A percentile compares a stretch with the other conserved stretches of the same genome.
phyloP scores from a whole-genome alignment of 1,140 invertebrate species.

The Metopolophium dirhodum region DNA sequence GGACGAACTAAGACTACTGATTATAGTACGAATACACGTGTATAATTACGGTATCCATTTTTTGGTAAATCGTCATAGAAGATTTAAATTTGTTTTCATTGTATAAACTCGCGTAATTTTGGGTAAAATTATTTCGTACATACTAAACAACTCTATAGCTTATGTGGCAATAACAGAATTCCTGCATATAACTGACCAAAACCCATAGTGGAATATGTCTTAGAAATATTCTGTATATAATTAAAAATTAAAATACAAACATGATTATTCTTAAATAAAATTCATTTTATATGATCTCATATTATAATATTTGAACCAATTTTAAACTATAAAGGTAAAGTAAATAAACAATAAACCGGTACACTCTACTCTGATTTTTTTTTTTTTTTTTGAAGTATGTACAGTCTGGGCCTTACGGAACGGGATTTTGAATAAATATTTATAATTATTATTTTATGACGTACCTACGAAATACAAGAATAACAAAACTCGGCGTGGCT shows the following conservation, averaged over 20 bases:
- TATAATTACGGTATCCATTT: constrained; percentile 15
- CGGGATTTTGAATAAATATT: not conserved
- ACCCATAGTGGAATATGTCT: not conserved
- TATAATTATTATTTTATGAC: not conserved
- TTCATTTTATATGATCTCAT: not conserved
- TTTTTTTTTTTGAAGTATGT: not conserved
- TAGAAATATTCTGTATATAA: not conserved
- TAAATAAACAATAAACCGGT: no score
- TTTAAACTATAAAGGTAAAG: not conserved
- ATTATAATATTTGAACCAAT: not conserved
- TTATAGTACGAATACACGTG: not conserved
- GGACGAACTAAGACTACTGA: constrained; percentile 49
- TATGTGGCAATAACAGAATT: not conserved
- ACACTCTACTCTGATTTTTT: not conserved
- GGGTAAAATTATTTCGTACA: not conserved
- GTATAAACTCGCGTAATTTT: not conserved
- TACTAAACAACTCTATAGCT: not conserved
- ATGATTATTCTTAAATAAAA: not conserved
- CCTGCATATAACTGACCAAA: not conserved
- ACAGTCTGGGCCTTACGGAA: not conserved
- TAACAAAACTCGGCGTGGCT: not conserved
- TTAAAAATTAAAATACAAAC: not conserved
- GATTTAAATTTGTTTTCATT: not conserved
- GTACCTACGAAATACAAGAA: not conserved
- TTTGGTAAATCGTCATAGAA: not conserved